Conservation (phyloP, 2,113 vertebrate genomes). For the Ascaphus truei region DNA sequence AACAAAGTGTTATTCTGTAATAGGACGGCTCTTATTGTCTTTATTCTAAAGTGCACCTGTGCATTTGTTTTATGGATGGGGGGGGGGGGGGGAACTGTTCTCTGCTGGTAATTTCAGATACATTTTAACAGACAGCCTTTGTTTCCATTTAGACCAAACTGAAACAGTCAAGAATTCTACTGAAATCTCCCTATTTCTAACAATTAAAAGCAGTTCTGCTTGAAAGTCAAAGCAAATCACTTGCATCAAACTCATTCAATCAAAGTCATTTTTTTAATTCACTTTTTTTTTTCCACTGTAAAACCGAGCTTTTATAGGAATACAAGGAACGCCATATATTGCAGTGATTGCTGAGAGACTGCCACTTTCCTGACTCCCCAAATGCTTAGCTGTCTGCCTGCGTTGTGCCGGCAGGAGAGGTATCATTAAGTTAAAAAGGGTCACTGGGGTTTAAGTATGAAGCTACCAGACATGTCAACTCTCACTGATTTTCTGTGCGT, state of each 20-base stretch:
- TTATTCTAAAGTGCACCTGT: conserved; percentile 20
- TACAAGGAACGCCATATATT: neutral
- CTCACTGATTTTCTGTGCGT: neutral
- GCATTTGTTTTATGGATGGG: conserved; percentile 3
- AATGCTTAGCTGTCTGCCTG: neutral
- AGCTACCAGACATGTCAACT: neutral
- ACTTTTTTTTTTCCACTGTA: neutral
- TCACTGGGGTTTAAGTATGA: neutral
- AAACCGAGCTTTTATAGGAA: neutral
- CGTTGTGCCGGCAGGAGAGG: neutral
- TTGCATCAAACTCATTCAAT: neutral
- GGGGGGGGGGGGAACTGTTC: neutral
- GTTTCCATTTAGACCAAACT: conserved; percentile 25
- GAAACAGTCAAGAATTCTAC: conserved; percentile 5
- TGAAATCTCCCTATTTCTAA: conserved; percentile 7
- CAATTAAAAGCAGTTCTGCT: conserved; percentile 29
- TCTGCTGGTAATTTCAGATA: conserved; percentile 20
- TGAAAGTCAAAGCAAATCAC: neutral
- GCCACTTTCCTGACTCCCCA: neutral
- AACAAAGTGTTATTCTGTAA: conserved; percentile 1
- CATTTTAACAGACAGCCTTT: conserved; percentile 17
- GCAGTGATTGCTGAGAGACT: neutral
- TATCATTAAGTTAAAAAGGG: no score
- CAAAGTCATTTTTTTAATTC: conserved; percentile 4
- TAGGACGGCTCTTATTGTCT: neutral